Evolutionary conservation across 2,797 vertebrate species (phyloP).

Genomic region (Aulostomus chinensis): DNA sequence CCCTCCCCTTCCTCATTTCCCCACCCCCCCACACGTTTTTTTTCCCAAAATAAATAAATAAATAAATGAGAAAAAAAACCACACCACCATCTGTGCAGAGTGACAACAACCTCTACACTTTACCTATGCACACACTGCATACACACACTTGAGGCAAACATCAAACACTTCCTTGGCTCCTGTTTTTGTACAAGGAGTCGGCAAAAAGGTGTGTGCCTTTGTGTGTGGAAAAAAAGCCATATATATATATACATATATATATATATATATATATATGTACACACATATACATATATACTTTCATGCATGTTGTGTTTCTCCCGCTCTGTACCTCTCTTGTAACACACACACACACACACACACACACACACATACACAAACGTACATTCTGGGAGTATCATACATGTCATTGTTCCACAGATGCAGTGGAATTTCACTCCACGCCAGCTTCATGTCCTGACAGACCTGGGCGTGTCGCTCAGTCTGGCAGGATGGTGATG

Average conservation of each 20-base stretch:
- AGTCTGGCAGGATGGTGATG: conserved; percentile 63
- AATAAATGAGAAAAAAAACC: conserved; percentile 59
- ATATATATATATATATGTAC: no score
- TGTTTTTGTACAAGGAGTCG: no score
- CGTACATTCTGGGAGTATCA: conserved; percentile 6
- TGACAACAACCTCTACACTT: conserved; percentile 82
- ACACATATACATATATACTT: no score
- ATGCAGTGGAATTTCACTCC: conserved; percentile 92
- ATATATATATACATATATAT: no score
- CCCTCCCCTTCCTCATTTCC: conserved; percentile 14
- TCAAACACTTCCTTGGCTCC: conserved; percentile 1
- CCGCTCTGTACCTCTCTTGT: no score
- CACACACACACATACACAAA: conserved; percentile 27
- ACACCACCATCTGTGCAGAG: conserved; percentile 83
- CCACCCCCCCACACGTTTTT: conserved; percentile 19
- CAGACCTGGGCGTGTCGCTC: conserved; percentile 80
- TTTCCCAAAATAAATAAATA: conserved; percentile 47
- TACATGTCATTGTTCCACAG: conserved; percentile 77
- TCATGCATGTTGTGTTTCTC: no score
- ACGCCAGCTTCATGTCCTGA: conserved; percentile 81
- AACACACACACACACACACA: no score
- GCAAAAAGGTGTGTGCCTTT: no score
- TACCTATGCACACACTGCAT: conserved; percentile 64
- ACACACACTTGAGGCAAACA: conserved; percentile 28
- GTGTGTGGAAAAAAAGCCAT: no score